Percentiles rank a stretch among this genome's conserved stretches.
Conservation (phyloP, 2,113 vertebrate genomes). For the Bothrops jararaca region DNA sequence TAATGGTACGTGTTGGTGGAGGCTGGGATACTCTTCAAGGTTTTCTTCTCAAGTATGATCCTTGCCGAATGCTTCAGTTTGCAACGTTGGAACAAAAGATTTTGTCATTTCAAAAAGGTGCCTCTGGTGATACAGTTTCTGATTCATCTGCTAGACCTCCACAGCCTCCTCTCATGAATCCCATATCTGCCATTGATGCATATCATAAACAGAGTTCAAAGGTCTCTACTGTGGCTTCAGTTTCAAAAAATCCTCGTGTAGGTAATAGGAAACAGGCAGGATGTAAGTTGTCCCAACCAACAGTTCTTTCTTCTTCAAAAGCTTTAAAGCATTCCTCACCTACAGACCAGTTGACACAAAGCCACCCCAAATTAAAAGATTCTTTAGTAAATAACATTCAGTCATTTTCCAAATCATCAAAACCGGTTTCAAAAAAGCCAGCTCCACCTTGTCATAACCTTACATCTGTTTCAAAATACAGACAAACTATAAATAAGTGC, state of each 20-base stretch:
- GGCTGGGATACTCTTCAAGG: conserved; percentile 98
- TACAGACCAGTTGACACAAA: not conserved
- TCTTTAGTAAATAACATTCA: conserved; percentile 29
- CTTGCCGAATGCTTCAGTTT: conserved; percentile 90
- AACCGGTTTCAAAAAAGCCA: conserved; percentile 53
- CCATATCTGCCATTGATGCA: conserved; percentile 80
- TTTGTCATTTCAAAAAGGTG: conserved; percentile 89
- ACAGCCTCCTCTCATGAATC: conserved; percentile 84
- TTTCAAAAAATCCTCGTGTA: not conserved
- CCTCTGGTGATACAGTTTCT: conserved; percentile 64
- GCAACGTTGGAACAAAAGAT: conserved; percentile 97
- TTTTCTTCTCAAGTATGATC: conserved; percentile 93
- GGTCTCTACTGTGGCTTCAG: conserved; percentile 25
- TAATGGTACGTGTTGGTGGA: conserved; percentile 98
- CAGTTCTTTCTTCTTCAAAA: conserved; percentile 64
- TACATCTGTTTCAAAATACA: conserved; percentile 43
- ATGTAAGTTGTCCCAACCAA: conserved; percentile 56
- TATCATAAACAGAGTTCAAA: conserved; percentile 72
- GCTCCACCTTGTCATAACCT: not conserved
- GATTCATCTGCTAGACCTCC: conserved; percentile 51
- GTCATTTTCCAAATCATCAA: conserved; percentile 48
- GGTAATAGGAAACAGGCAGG: conserved; percentile 58
- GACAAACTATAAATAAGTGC: conserved; percentile 44
- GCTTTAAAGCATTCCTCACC: conserved; percentile 18
- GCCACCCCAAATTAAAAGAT: conserved; percentile 55